Conservation (phyloP, 2,888 invertebrate genomes). For the Melanostoma mellinum region DNA sequence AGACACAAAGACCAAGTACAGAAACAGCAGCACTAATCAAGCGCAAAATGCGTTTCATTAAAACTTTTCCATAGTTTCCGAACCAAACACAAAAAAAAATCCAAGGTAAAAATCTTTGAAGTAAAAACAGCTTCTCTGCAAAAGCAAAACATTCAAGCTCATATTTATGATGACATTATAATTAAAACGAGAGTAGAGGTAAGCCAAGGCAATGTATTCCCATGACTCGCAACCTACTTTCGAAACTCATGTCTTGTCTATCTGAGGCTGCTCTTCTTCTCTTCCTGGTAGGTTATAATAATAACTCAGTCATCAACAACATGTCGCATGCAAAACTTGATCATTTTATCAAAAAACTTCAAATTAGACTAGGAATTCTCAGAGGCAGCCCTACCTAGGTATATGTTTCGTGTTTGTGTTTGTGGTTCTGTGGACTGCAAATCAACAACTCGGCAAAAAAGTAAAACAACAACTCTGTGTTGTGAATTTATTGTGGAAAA, state of each 20-base stretch:
- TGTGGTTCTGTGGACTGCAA: slow-evolving; percentile 6
- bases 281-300: neutral
- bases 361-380: slow-evolving; percentile 30
- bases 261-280: neutral
- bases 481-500: slow-evolving; percentile 22
- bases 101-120: slow-evolving; percentile 3
- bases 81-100: neutral
- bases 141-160: slow-evolving; percentile 2
- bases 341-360: slow-evolving; percentile 56
- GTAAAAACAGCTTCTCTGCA: neutral
- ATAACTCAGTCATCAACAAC: slow-evolving; percentile 22
- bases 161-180: slow-evolving; percentile 31
- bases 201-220: neutral
- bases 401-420: neutral
- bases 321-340: slow-evolving; percentile 57
- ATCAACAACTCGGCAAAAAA: slow-evolving; percentile 1
- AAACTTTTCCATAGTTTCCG: slow-evolving; percentile 45
- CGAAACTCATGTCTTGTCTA: slow-evolving; percentile 1
- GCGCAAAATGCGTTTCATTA: slow-evolving; percentile 64
- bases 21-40: slow-evolving; percentile 23
- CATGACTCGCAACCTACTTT: neutral
- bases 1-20: neutral
- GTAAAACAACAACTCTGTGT: slow-evolving; percentile 6
- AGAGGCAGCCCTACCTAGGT: neutral
- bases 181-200: slow-evolving; percentile 38